Evolutionary conservation across 2,888 invertebrate species (phyloP), one percentile per base, ranked within the genome.

Genomic region (Platynereis dumerilii): DNA sequence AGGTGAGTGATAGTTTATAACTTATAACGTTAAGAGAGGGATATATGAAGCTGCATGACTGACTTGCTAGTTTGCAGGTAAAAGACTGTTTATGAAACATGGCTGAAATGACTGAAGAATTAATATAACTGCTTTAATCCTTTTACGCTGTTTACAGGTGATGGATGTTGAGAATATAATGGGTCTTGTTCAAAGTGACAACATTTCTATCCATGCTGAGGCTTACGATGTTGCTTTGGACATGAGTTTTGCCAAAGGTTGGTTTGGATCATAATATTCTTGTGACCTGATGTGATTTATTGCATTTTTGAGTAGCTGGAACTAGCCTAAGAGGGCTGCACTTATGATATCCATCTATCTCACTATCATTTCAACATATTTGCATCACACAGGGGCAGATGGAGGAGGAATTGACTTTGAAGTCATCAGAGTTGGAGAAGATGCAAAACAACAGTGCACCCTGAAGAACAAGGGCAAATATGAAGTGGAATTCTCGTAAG

Each of bases 401-500:
- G 83, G 84, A 69, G 83, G 84, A 69, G 82, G 84, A n/a, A 75
- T 85, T 52, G 84, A 85, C 70, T 84, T 85, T 76, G 84, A 83
- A 10, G 78, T 78, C 17, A 78, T 84, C 34, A 76, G 80, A 60
- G 83, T 84, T 28, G 75, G 74, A 48, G 83, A 83, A 58, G 84
- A 85, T 65, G 74, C 76, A 34, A 84, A 82, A 72, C 81, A 82
- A 69, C 73, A 74, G 15, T 80, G 81, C 66, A 77, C 80, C 0
- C 72, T 85, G 66, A 85, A 84, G 68, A 85, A 85, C 75, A 85
- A 84, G 73, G 85, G 85, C 34, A 83, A 82, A 80, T 84, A 84
- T 74, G 84, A 84, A 66, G 82, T 85, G 64, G 72, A 74, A 53
- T 85, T 75, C 73, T 76, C 75, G 84, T 84, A 73, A 75, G 81